Base-by-base conservation (phyloP, 2,113 vertebrate genomes). In the Himantopus leucocephalus region DNA sequence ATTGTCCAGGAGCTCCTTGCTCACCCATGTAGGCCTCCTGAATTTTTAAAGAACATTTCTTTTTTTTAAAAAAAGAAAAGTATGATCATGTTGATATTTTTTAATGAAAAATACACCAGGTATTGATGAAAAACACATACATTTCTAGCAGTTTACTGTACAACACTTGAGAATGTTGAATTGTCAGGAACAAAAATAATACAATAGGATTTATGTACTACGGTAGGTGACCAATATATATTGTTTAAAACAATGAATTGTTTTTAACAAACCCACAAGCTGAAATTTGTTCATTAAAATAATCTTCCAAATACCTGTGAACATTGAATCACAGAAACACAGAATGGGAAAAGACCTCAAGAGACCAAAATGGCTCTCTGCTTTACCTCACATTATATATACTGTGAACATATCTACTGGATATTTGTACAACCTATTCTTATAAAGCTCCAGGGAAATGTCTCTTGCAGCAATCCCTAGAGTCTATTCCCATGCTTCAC, bases 391-490 rank as follows among this genome's bases (percentile, higher is more conserved):
- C 41, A 16, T 71, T 47, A 68, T 71, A 63, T 59, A 53, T 34
- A 32, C 53, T 83, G 11, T 71, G 86, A 78, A 71, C n/a, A 74
- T 59, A 66, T 52, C 39, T 92, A 70, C 68, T 59, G 18, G 76
- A 19, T 97, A 77, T 92, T 96, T 92, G 68, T 87, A 55, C 35
- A 87, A 32, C 10, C 60, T 85, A 34, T 85, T 94, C 43, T 94
- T 87, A 82, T 11, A 91, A 84, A 91, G 14, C 73, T 81, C 87
- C 3, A 16, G 77, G 52, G 80, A 92, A 91, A 60, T 52, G 56
- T 47, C 19, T 85, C 34, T 86, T 78, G 50, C 52, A 84, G 63
- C 17, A 73, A 35, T 80, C 63, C 68, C 67, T 88, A 66, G 76
- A 83, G 12, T 59, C 50, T 86, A n/a, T 91, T 84, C 72, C 55